Conservation (phyloP, 2,113 vertebrate species). For the Marmota flaviventris region DNA sequence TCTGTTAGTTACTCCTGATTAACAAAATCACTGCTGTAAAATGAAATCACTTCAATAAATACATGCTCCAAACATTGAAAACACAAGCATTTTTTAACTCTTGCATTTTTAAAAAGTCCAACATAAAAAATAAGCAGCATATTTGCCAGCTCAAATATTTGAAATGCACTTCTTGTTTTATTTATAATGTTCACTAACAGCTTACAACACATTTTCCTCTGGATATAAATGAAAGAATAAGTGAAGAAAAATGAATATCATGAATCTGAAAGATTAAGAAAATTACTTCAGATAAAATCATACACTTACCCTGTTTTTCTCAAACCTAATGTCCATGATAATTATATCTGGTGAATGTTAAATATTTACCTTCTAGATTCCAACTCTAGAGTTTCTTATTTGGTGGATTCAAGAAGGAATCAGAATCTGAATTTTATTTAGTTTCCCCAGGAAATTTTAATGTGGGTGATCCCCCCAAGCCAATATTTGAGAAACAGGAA, state of each 20-base stretch:
- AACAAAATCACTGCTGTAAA: conserved; percentile 50
- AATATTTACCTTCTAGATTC: not conserved
- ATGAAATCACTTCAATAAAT: conserved; percentile 8
- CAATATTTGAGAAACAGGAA: not conserved
- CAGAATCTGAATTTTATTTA: not conserved
- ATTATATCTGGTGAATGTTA: conserved; percentile 25
- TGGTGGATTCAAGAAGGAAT: not conserved
- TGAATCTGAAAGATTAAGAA: conserved; percentile 38
- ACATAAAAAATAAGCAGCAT: not conserved
- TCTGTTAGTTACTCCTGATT: not conserved
- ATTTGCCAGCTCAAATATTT: conserved; percentile 41
- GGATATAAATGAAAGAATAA: conserved; percentile 22
- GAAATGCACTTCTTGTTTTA: conserved; percentile 21
- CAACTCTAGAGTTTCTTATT: not conserved
- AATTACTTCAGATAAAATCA: conserved; percentile 20
- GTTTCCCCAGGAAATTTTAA: not conserved
- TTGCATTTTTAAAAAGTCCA: conserved; percentile 20
- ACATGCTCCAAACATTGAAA: not conserved
- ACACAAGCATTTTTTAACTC: not conserved
- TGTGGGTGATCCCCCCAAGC: not conserved
- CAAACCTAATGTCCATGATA: not conserved
- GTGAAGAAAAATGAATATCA: conserved; percentile 50
- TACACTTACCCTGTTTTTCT: not conserved
- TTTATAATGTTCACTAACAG: not conserved
- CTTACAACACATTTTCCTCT: conserved; percentile 11